phyloP scores from a whole-genome alignment of 1,140 invertebrate species.

The Sitobion miscanthi region DNA sequence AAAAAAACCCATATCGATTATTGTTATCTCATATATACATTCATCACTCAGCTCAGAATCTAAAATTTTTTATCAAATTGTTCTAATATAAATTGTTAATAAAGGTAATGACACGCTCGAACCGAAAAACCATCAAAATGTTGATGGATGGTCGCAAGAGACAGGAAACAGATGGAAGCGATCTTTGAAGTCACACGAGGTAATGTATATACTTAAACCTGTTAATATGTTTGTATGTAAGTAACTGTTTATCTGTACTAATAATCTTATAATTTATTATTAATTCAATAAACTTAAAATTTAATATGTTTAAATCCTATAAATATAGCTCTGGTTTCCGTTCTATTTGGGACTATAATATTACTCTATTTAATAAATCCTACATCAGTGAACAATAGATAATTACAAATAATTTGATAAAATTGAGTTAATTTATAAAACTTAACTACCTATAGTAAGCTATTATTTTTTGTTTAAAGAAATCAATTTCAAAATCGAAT shows the following conservation, averaged over 20 bases:
- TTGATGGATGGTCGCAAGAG: background rate
- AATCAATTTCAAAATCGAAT: background rate
- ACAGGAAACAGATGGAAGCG: background rate
- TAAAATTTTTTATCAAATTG: background rate
- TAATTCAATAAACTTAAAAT: background rate
- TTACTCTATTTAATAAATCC: background rate
- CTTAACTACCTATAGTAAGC: background rate
- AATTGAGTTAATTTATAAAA: background rate
- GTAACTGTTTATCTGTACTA: background rate
- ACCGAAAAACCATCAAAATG: background rate
- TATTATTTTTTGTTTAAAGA: background rate
- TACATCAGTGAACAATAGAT: too few relatives aligned
- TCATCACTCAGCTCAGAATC: too few relatives aligned
- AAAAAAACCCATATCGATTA: background rate
- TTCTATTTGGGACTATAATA: background rate
- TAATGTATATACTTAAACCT: background rate
- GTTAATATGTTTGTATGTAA: too few relatives aligned
- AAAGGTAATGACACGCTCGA: constrained; percentile 30
- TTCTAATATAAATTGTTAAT: background rate
- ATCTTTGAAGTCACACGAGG: background rate
- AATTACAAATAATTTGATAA: background rate
- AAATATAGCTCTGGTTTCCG: background rate
- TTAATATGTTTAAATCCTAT: background rate
- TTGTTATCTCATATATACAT: background rate
- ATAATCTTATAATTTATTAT: background rate